A percentile compares a stretch with the other conserved stretches of the same genome.
Evolutionary conservation across 2,797 vertebrate species (phyloP).

Genomic region (Echeneis naucrates): DNA sequence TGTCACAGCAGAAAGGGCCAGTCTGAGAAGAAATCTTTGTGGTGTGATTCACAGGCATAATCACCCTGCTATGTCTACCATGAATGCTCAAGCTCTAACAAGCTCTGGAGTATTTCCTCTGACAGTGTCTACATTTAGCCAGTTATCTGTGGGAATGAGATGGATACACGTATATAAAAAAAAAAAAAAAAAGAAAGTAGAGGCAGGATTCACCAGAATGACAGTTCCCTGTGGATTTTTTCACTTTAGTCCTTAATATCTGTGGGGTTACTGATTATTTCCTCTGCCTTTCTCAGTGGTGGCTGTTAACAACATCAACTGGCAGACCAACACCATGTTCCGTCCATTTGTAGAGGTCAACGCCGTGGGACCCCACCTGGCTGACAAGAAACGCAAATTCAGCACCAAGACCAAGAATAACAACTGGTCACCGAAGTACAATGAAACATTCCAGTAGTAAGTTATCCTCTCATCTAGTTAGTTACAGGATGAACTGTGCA

Average conservation of each 20-base stretch:
- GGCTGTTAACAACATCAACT: slow-evolving; percentile 92
- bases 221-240: background rate
- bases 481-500: no score
- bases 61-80: slow-evolving; percentile 11
- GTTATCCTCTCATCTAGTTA: slow-evolving; percentile 65
- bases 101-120: slow-evolving; percentile 4
- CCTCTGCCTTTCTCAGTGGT: slow-evolving; percentile 84
- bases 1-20: background rate
- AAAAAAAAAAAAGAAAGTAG: slow-evolving; percentile 9
- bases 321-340: slow-evolving; percentile 98
- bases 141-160: slow-evolving; percentile 16
- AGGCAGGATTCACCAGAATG: background rate
- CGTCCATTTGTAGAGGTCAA: slow-evolving; percentile 98
- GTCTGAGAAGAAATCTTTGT: slow-evolving; percentile 11
- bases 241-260: background rate
- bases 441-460: slow-evolving; percentile 99
- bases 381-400: slow-evolving; percentile 96
- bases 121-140: slow-evolving; percentile 38
- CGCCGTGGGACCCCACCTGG: slow-evolving; percentile 92
- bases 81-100: slow-evolving; percentile 17
- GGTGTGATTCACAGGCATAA: slow-evolving; percentile 10
- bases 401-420: slow-evolving; percentile 99
- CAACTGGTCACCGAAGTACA: slow-evolving; percentile 99
- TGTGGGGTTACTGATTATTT: background rate
- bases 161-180: slow-evolving; percentile 3